phyloP scores from a whole-genome alignment of 2,888 invertebrate species.

The Dexiosoma caninum region DNA sequence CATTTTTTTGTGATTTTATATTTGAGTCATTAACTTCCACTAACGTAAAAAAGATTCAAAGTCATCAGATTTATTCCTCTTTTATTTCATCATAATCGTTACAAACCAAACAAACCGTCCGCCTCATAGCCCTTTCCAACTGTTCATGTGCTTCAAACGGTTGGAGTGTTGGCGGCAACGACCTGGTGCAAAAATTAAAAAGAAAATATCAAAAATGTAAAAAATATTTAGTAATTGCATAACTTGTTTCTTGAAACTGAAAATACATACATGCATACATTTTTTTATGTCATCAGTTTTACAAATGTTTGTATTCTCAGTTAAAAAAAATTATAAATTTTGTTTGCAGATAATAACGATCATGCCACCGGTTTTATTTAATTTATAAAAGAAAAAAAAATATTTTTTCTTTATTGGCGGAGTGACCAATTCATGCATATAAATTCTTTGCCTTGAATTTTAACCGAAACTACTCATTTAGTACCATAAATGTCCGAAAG shows the following conservation, averaged over 20 bases:
- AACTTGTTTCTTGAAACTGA: conserved; percentile 33
- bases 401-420: background rate
- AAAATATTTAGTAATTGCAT: conserved; percentile 35
- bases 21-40: conserved; percentile 34
- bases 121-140: background rate
- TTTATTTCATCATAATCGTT: conserved; percentile 33
- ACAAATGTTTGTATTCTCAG: conserved; percentile 40
- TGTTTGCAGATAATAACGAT: background rate
- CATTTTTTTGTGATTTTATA: background rate
- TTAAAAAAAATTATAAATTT: conserved; percentile 14
- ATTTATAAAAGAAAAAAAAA: background rate
- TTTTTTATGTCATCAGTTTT: background rate
- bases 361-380: conserved; percentile 28
- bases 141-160: background rate
- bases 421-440: too few species aligned
- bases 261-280: too few species aligned
- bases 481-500: too few species aligned
- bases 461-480: too few species aligned
- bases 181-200: background rate
- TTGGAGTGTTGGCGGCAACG: background rate
- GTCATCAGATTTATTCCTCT: conserved; percentile 56
- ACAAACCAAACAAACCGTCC: background rate
- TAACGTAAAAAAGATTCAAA: conserved; percentile 55
- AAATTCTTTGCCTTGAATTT: too few species aligned
- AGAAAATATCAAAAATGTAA: background rate